phyloP scores from a whole-genome alignment of 2,888 invertebrate species.

The Trissolcus brochymenae region DNA sequence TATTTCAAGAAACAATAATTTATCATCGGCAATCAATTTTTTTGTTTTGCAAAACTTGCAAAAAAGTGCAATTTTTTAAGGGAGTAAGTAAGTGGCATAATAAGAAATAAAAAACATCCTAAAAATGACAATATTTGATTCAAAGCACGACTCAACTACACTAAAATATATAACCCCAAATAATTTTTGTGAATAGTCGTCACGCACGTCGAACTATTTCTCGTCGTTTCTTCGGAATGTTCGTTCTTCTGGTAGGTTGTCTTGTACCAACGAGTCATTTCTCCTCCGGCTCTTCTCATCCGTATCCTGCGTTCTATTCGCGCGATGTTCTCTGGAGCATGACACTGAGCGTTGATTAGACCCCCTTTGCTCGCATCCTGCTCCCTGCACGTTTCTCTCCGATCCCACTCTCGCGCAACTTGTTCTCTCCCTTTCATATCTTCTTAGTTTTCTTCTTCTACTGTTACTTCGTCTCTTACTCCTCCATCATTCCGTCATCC shows the following conservation, averaged over 20 bases:
- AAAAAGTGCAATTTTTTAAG: too few species aligned
- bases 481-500: conserved; percentile 58
- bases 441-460: conserved; percentile 63
- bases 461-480: conserved; percentile 45
- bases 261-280: conserved; percentile 45
- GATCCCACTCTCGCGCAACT: conserved; percentile 60
- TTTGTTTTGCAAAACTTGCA: too few species aligned
- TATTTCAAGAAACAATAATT: too few species aligned
- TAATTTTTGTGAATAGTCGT: conserved; percentile 33
- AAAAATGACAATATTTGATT: not conserved
- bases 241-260: conserved; percentile 42
- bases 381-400: conserved; percentile 57
- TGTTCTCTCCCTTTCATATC: conserved; percentile 62
- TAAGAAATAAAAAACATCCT: not conserved
- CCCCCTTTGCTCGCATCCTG: conserved; percentile 62
- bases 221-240: conserved; percentile 43
- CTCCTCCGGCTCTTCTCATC: conserved; percentile 51
- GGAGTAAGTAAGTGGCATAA: not conserved
- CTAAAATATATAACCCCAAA: conserved; percentile 28
- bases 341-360: conserved; percentile 76
- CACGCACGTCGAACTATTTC: conserved; percentile 48
- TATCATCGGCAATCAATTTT: too few species aligned
- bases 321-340: conserved; percentile 71
- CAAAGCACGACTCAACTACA: too few species aligned
- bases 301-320: conserved; percentile 56